Evolutionary conservation across 1,140 invertebrate genomes (phyloP).

Genomic region (Holcopasites calliopsidis): DNA sequence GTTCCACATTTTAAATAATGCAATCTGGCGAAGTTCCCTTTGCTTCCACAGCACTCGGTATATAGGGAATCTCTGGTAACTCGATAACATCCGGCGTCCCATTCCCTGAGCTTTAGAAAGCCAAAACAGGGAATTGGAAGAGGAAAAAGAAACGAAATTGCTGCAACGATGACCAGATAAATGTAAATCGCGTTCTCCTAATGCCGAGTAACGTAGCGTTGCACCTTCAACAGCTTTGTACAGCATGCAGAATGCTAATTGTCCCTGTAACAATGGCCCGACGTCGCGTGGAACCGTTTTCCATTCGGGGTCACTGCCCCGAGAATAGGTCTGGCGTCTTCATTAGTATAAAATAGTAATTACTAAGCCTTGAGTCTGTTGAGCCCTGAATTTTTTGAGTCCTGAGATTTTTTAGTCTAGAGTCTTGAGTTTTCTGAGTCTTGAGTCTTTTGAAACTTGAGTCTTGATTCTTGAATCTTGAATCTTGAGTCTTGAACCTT

Average conservation of each 20-base stretch:
- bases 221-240: slow-evolving; percentile 44
- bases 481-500: too few species aligned
- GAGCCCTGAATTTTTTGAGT: too few species aligned
- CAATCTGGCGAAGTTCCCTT: too few species aligned
- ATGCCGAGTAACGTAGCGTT: slow-evolving; percentile 34
- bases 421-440: too few species aligned
- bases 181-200: slow-evolving; percentile 52
- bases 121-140: neutral
- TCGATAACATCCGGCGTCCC: slow-evolving; percentile 3
- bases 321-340: slow-evolving; percentile 29
- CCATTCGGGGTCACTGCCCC: slow-evolving; percentile 8
- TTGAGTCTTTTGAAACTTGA: too few species aligned
- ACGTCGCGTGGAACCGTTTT: neutral
- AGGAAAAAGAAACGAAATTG: neutral
- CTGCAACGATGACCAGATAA: neutral
- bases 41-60: neutral
- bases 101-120: neutral
- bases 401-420: too few species aligned
- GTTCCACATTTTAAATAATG: too few species aligned
- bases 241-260: slow-evolving; percentile 66
- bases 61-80: neutral
- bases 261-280: slow-evolving; percentile 61
- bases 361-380: too few species aligned
- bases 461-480: too few species aligned
- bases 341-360: too few species aligned